phyloP scores from a whole-genome alignment of 2,113 vertebrate genomes.

The Tupaia chinensis region DNA sequence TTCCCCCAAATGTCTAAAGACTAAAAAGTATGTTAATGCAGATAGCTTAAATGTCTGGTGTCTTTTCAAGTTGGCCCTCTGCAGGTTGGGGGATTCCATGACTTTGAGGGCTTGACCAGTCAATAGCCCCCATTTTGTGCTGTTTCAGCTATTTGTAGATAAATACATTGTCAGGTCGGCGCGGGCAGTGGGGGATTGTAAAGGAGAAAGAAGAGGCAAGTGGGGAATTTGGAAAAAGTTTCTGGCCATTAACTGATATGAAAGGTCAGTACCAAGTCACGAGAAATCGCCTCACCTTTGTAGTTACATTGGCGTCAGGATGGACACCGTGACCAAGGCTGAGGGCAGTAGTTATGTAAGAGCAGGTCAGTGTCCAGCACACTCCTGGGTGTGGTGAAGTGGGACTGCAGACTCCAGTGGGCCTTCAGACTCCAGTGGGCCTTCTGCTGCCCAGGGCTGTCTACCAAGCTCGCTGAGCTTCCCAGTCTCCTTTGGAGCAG shows the following conservation, averaged over 20 bases:
- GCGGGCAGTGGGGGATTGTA: background rate
- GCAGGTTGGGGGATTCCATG: background rate
- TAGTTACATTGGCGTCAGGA: background rate
- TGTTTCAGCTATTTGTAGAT: background rate
- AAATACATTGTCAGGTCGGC: background rate
- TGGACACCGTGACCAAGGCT: background rate
- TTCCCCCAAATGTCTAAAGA: accelerated
- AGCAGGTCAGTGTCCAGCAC: background rate
- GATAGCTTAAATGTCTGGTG: background rate
- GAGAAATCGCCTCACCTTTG: background rate
- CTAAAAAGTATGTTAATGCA: accelerated
- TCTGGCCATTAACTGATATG: background rate
- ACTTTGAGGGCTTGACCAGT: background rate
- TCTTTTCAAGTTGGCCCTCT: background rate
- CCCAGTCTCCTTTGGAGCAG: accelerated
- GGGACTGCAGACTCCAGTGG: background rate
- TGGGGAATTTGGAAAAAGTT: background rate
- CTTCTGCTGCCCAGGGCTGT: background rate
- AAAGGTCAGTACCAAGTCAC: background rate
- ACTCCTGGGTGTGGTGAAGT: background rate
- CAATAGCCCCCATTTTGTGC: background rate
- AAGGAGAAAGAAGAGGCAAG: background rate
- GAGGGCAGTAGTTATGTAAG: background rate
- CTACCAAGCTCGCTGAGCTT: background rate
- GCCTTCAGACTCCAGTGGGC: background rate